A percentile compares a stretch with the other conserved stretches of the same genome.
These are phyloP conservation scores for Heteronetta atricapilla DNA, from an alignment of 2,113 vertebrate genomes.

Conservation along the genomic window DNA sequence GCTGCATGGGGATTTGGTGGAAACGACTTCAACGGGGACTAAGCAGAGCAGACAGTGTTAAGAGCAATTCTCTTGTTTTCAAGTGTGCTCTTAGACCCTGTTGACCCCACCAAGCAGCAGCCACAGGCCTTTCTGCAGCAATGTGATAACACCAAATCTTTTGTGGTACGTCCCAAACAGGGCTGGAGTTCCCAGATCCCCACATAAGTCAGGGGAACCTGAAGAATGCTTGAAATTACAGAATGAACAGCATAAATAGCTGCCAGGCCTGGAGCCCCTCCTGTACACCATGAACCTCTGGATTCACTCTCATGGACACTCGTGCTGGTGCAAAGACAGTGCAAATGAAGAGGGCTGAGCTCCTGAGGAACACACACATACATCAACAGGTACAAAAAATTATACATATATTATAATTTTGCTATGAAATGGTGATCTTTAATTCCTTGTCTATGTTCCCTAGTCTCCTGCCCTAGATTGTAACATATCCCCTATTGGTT, in stretches of 20 bases:
- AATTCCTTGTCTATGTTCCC: not conserved
- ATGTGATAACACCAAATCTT: not conserved
- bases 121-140: not conserved
- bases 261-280: not conserved
- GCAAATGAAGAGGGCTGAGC: not conserved
- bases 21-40: not conserved
- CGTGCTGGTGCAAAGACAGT: not conserved
- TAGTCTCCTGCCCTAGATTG: not conserved
- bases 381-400: not conserved
- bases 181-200: not conserved
- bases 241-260: not conserved
- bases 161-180: not conserved
- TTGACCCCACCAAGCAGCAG: not conserved
- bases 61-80: not conserved
- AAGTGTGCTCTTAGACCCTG: not conserved
- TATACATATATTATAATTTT: not conserved
- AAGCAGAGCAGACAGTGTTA: not conserved
- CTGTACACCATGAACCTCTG: not conserved
- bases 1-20: not conserved
- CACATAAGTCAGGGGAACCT: not conserved
- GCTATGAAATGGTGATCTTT: not conserved
- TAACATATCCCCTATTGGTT: not conserved
- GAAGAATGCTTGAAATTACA: not conserved
- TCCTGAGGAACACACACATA: not conserved
- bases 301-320: not conserved